Percentiles rank a stretch among this genome's conserved stretches.
Evolutionary conservation across 2,797 vertebrate species (phyloP).

Genomic region (Dendrocincla fuliginosa): DNA sequence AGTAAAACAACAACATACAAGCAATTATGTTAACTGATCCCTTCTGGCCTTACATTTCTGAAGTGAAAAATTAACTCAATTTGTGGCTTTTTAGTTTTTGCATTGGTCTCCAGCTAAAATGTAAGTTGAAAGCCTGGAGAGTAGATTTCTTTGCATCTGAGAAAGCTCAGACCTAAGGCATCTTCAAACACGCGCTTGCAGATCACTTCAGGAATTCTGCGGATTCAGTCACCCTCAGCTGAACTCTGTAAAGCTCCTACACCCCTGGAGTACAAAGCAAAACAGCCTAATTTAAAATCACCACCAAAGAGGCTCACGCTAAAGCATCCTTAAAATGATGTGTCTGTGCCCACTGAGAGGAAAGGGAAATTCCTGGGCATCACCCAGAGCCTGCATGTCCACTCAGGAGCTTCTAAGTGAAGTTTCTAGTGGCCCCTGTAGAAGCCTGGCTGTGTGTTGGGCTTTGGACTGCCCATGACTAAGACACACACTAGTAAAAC

Average conservation of each 20-base stretch:
- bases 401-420: accelerated
- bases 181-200: not conserved
- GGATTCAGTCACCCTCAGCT: not conserved
- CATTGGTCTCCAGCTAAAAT: not conserved
- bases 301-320: not conserved
- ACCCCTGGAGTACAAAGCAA: not conserved
- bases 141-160: not conserved
- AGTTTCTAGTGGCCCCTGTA: not conserved
- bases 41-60: not conserved
- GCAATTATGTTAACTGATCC: not conserved
- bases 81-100: not conserved
- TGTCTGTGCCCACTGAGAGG: not conserved
- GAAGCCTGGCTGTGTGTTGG: not conserved
- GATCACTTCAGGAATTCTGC: not conserved
- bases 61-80: not conserved
- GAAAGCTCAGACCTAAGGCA: not conserved
- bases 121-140: not conserved
- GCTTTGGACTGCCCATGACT: not conserved
- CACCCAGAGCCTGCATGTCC: not conserved
- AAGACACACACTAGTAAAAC: not conserved
- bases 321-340: not conserved
- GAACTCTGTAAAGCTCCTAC: not conserved
- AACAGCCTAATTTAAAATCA: not conserved
- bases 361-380: not conserved
- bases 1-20: not conserved